phyloP scores from a whole-genome alignment of 2,797 vertebrate genomes.

The Discoglossus pictus region DNA sequence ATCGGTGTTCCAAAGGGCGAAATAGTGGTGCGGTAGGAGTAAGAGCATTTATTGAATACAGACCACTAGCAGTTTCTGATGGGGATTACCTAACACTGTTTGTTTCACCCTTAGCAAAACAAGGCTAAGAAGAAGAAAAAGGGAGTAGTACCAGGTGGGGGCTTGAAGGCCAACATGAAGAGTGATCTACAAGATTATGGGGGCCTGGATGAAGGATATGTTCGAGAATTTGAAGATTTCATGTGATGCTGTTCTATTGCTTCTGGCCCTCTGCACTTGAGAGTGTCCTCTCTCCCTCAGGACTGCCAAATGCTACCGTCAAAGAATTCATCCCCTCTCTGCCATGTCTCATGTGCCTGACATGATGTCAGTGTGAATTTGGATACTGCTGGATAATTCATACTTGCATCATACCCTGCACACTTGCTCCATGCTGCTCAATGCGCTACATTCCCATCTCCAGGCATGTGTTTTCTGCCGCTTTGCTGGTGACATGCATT shows the following conservation, averaged over 20 bases:
- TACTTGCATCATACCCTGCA: slow-evolving; percentile 28
- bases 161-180: slow-evolving; percentile 92
- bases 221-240: slow-evolving; percentile 97
- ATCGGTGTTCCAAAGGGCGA: no score
- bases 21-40: no score
- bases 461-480: slow-evolving; percentile 17
- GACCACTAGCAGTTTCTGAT: no score
- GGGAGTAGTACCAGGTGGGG: slow-evolving; percentile 85
- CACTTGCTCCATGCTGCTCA: slow-evolving; percentile 22
- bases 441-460: slow-evolving; percentile 1
- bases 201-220: slow-evolving; percentile 85
- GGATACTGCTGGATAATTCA: slow-evolving; percentile 34
- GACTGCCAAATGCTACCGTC: slow-evolving; percentile 94
- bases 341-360: no score
- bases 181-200: slow-evolving; percentile 90
- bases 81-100: no score
- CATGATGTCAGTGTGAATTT: slow-evolving; percentile 26
- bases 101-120: slow-evolving; percentile 78
- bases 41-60: no score
- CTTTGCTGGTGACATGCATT: slow-evolving; percentile 37
- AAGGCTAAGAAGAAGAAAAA: slow-evolving; percentile 98
- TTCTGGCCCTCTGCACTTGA: slow-evolving; percentile 17
- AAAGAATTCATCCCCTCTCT: slow-evolving; percentile 60
- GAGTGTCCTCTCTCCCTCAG: slow-evolving; percentile 72
- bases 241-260: slow-evolving; percentile 80